Evolutionary conservation across 2,888 invertebrate genomes (phyloP).

Genomic region (Polydrusus cervinus): DNA sequence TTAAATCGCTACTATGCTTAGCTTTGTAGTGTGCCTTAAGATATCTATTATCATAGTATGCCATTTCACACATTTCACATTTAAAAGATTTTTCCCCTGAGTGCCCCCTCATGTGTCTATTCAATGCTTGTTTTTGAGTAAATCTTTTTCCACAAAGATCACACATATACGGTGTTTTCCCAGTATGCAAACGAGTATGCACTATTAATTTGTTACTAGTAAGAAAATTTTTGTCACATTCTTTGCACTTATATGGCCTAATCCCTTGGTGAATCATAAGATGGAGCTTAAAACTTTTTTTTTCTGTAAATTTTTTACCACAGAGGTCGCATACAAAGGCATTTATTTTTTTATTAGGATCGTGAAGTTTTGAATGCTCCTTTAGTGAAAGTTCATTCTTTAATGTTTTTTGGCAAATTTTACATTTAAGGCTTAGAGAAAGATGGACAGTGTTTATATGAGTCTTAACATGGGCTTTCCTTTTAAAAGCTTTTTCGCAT

Average conservation of each 20-base stretch:
- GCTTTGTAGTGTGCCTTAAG: too few relatives aligned
- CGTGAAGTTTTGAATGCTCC: constrained; percentile 17
- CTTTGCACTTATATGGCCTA: constrained; percentile 51
- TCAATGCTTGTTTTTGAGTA: constrained; percentile 73
- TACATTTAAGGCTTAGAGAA: too few relatives aligned
- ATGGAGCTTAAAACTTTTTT: constrained; percentile 40
- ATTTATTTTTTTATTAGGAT: constrained; percentile 43
- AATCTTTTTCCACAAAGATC: constrained; percentile 55
- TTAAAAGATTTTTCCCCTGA: constrained; percentile 70
- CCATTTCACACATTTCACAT: constrained; percentile 64
- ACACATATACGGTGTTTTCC: not conserved
- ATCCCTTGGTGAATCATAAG: constrained; percentile 48
- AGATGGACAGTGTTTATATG: too few relatives aligned
- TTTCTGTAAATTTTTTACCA: constrained; percentile 27
- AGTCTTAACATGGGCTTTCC: too few relatives aligned
- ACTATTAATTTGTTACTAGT: constrained; percentile 61
- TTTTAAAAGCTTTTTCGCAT: too few relatives aligned
- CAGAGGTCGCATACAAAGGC: constrained; percentile 44
- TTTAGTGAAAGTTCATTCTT: constrained; percentile 7
- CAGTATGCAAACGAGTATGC: constrained; percentile 61
- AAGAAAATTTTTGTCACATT: constrained; percentile 62
- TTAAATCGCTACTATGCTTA: too few relatives aligned
- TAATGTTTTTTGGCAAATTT: not conserved
- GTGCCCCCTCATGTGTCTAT: constrained; percentile 68
- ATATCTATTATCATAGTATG: too few relatives aligned